Percentiles rank a stretch among this genome's conserved stretches.
phyloP scores from a whole-genome alignment of 2,113 vertebrate species.

The Natator depressus region DNA sequence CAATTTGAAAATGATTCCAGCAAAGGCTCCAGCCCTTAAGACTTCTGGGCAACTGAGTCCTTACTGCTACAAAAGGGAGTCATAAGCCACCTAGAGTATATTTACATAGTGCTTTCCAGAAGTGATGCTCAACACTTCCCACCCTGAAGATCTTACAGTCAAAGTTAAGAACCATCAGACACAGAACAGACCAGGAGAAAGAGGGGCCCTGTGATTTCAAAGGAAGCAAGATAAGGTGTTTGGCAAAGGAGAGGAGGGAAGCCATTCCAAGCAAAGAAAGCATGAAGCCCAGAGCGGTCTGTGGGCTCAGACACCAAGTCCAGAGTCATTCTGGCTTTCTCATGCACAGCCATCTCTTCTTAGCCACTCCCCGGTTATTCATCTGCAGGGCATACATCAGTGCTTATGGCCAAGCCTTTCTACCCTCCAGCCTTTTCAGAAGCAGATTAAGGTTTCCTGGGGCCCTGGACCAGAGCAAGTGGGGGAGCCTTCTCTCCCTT shows the following conservation, averaged over 20 bases:
- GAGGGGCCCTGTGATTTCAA: background rate
- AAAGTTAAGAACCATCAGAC: conserved; percentile 5
- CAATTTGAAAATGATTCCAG: background rate
- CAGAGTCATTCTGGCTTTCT: no score
- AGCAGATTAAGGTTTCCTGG: rapidly evolving
- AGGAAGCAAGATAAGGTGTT: background rate
- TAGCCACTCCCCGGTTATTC: no score
- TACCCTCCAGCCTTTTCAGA: background rate
- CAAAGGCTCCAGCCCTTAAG: background rate
- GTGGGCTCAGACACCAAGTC: no score
- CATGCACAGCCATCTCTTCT: no score
- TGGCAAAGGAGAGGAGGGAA: background rate
- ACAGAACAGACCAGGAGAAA: background rate
- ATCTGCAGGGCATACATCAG: no score
- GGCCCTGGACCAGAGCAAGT: no score
- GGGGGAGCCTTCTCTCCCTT: no score
- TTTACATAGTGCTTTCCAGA: background rate
- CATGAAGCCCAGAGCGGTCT: background rate
- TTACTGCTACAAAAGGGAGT: no score
- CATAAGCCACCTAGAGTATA: background rate
- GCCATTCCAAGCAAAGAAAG: background rate
- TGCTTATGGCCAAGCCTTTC: background rate
- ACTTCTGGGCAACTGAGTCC: background rate
- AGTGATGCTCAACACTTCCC: background rate
- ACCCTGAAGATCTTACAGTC: background rate